Conservation (phyloP, 35 echinoderm and acorn worm genomes). For the Patiria miniata region DNA sequence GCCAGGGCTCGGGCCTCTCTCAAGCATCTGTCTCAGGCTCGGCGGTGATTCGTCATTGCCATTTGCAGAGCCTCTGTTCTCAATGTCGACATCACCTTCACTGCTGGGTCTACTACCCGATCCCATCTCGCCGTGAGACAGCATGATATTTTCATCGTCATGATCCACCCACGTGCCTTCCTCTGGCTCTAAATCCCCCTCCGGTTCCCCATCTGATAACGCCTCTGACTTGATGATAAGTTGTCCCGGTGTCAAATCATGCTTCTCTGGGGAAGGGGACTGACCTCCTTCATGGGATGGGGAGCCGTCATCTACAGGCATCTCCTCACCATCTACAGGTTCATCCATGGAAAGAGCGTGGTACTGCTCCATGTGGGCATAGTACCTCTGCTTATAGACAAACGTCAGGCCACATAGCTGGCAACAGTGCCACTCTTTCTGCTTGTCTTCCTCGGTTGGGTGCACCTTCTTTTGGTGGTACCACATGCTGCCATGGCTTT, state of each 20-base stretch:
- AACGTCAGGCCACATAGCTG: constrained; percentile 9
- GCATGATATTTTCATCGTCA: constrained; percentile 21
- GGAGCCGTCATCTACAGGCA: neutral
- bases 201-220: neutral
- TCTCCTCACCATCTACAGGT: neutral
- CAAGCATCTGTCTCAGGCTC: neutral
- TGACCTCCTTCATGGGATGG: neutral
- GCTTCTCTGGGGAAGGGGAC: constrained; percentile 1
- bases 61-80: neutral
- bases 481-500: constrained; percentile 40
- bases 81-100: constrained; percentile 19
- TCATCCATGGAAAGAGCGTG: constrained; percentile 20
- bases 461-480: constrained; percentile 46
- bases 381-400: constrained; percentile 17
- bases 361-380: constrained; percentile 22
- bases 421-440: constrained; percentile 27
- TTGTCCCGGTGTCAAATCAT: constrained; percentile 7
- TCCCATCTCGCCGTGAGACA: neutral
- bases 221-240: constrained; percentile 25
- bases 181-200: neutral
- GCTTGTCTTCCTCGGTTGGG: constrained; percentile 28
- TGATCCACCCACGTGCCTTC: constrained; percentile 19
- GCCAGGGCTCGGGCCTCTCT: constrained; percentile 3
- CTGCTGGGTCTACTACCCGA: neutral
- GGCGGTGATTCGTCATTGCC: neutral